Evolutionary conservation across 2,113 vertebrate species (phyloP), one percentile per base, ranked within the genome.

Genomic region (Chaetodon auriga): DNA sequence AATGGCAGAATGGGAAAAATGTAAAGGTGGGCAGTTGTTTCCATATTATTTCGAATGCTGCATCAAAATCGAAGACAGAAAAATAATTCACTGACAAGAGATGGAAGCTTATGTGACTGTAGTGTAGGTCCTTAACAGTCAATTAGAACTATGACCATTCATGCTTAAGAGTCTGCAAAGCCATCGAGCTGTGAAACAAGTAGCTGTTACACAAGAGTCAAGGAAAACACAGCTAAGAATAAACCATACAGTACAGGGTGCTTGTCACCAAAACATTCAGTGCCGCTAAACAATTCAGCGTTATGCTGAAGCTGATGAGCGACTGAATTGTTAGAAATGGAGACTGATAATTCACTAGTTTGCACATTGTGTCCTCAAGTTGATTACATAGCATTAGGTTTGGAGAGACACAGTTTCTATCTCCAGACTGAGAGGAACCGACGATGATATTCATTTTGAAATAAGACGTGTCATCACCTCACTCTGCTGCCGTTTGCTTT

Each of bases 101-200:
- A 16, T 71, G 36, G 19, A 35, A 4, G 16, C 38, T 72, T 60
- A 21, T 4, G 16, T 76, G 57, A 64, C 36, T 46, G 13, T 19
- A 68, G 58, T 60, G 58, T 43, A 63, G 53, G 68, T 76, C 54
- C 38, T 63, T 74, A 85, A 65, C 68, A 51, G 48, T 78, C 57
- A 51, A 43, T 72, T 68, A 78, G 36, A 65, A 49, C 63, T 45
- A 35, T 68, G 25, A 54, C 51, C 48, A 51, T 65, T 63, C 15
- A 38, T 46, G 68, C 64, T 57, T 41, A 49, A 46, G 51, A 68
- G 25, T 23, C 46, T 8, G 46, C 16, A 46, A 58, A 76, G 7
- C 5, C 35, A 45, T 21, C 9, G 10, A 53, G 23, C n/a, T 46
- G 43, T 69, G 15, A 68, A 60, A 54, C 53, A 73, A 51, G 45